Percentiles rank a stretch among this genome's conserved stretches.
Evolutionary conservation across 1,140 invertebrate genomes (phyloP).

Genomic region (Macrocentrus cingulum): DNA sequence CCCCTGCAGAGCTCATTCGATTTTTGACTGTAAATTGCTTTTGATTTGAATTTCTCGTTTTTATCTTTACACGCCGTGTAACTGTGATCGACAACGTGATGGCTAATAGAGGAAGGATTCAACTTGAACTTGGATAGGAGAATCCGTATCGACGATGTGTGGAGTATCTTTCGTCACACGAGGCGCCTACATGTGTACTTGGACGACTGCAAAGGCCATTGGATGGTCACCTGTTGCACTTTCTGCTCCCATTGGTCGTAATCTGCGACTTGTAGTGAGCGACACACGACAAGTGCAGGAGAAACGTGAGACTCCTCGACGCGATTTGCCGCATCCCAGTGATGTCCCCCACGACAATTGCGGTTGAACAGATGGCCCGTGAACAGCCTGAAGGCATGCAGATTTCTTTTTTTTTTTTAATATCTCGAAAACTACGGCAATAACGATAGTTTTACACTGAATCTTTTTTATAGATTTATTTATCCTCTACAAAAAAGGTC

Average conservation of each 20-base stretch:
- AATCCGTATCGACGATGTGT: conserved; percentile 8
- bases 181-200: conserved; percentile 8
- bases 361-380: no score
- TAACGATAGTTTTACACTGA: no score
- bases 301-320: conserved; percentile 1
- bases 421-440: no score
- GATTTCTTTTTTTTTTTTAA: no score
- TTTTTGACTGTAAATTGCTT: no score
- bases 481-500: no score
- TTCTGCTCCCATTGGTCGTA: conserved; percentile 40
- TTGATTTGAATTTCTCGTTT: no score
- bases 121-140: conserved; percentile 43
- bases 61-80: no score
- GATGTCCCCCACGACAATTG: not conserved
- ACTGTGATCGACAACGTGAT: conserved; percentile 15
- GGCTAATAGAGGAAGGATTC: conserved; percentile 33
- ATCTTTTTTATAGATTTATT: no score
- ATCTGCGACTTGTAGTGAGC: conserved; percentile 16
- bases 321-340: conserved; percentile 5
- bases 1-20: no score
- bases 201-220: conserved; percentile 35
- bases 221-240: conserved; percentile 54
- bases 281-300: conserved; percentile 42
- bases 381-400: no score
- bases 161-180: conserved; percentile 1